Conservation (phyloP, 2,797 vertebrate genomes). For the Muscicapa striata region DNA sequence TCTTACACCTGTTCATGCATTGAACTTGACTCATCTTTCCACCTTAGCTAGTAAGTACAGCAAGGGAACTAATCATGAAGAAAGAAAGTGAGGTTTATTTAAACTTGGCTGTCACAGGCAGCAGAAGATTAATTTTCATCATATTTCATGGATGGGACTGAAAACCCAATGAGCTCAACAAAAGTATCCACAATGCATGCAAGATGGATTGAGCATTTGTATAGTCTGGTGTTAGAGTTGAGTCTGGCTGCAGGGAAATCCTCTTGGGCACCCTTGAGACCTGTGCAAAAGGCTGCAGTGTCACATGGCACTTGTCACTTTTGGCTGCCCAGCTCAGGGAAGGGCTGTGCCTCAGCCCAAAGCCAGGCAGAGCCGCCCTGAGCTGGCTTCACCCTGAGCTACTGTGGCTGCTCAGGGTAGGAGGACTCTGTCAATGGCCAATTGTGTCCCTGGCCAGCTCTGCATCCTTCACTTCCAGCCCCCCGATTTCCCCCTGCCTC, state of each 20-base stretch:
- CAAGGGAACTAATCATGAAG: neutral
- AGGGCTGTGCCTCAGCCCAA: no score
- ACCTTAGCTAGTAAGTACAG: neutral
- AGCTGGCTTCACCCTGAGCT: neutral
- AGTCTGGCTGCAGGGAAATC: neutral
- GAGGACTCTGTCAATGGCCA: neutral
- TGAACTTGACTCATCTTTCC: neutral
- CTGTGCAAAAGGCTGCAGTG: neutral
- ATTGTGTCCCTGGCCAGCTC: neutral
- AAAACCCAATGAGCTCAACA: neutral
- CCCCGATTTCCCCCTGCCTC: neutral
- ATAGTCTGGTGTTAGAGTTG: neutral
- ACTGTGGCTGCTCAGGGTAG: fast-evolving
- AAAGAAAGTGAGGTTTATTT: neutral
- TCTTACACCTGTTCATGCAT: neutral
- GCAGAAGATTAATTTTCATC: neutral
- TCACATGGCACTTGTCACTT: no score
- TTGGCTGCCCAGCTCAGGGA: neutral
- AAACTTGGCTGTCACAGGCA: neutral
- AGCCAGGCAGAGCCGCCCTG: no score
- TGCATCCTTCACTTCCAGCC: neutral
- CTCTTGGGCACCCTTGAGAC: fast-evolving
- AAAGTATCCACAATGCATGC: neutral
- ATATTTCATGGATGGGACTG: neutral
- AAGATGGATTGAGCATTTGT: neutral